Percentiles rank a stretch among this genome's conserved stretches.
These are phyloP conservation scores for Phanerotoma sp. DNA, from an alignment of 2,888 invertebrate species.

Conservation along the genomic window DNA sequence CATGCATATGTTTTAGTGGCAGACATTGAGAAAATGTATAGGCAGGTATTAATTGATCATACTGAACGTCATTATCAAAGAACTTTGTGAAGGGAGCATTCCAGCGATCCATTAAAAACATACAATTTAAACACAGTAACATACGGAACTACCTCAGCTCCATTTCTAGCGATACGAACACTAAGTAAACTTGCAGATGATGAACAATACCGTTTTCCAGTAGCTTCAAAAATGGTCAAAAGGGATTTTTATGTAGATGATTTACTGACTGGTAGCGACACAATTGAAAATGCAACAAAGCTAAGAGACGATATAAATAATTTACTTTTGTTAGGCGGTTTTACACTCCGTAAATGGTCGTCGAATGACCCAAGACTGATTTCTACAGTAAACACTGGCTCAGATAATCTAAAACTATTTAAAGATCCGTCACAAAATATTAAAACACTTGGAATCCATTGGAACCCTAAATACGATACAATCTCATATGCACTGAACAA, in stretches of 20 bases:
- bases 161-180: slow-evolving; percentile 27
- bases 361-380: too few species aligned
- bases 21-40: too few species aligned
- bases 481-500: too few species aligned
- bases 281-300: slow-evolving; percentile 5
- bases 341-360: slow-evolving; percentile 29
- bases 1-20: slow-evolving; percentile 16
- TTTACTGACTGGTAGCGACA: slow-evolving; percentile 19
- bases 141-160: slow-evolving; percentile 25
- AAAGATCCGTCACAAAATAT: too few species aligned
- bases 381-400: too few species aligned
- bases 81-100: slow-evolving; percentile 16
- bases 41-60: slow-evolving; percentile 6
- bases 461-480: too few species aligned
- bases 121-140: too few species aligned
- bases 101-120: not conserved
- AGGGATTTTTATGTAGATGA: slow-evolving; percentile 31
- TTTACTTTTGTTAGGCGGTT: slow-evolving; percentile 18
- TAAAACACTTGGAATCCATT: too few species aligned
- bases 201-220: slow-evolving; percentile 15
- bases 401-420: too few species aligned
- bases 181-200: slow-evolving; percentile 24
- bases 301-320: slow-evolving; percentile 20
- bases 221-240: slow-evolving; percentile 12
- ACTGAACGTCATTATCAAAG: slow-evolving; percentile 22